phyloP scores from a whole-genome alignment of 64 coral and sea anemone species.

The Montipora capricornis region DNA sequence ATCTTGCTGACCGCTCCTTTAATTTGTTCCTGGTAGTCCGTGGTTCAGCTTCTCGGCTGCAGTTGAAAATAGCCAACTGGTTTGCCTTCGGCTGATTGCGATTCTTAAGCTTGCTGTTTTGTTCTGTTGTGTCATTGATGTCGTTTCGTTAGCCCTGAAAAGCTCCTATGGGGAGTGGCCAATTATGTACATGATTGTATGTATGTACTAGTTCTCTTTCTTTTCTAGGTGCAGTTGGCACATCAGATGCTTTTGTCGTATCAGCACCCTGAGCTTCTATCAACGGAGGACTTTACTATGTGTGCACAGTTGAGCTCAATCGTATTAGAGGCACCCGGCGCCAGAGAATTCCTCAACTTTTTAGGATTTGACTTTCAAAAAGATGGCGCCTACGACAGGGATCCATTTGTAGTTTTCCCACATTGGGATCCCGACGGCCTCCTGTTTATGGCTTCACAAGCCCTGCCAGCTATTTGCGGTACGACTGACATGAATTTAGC shows the following conservation, averaged over 20 bases:
- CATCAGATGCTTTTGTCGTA: conserved; percentile 76
- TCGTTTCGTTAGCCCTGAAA: too few relatives aligned
- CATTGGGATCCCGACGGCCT: conserved; percentile 90
- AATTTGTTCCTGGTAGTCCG: too few relatives aligned
- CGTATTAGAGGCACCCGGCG: conserved; percentile 58
- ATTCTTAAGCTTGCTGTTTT: too few relatives aligned
- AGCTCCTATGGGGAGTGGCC: too few relatives aligned
- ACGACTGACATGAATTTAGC: not conserved
- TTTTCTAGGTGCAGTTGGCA: conserved; percentile 55
- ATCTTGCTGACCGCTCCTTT: too few relatives aligned
- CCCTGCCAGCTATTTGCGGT: conserved; percentile 79
- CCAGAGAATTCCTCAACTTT: conserved; percentile 61
- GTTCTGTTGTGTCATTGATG: too few relatives aligned
- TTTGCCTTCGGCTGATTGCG: too few relatives aligned
- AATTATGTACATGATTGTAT: too few relatives aligned
- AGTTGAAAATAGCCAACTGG: too few relatives aligned
- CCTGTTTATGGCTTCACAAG: conserved; percentile 53
- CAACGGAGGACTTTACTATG: conserved; percentile 74
- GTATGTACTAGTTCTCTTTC: not conserved
- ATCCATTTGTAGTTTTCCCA: conserved; percentile 88
- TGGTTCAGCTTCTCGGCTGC: too few relatives aligned
- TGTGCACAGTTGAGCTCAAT: conserved; percentile 78
- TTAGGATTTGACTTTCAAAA: conserved; percentile 91
- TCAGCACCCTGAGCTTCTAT: conserved; percentile 43
- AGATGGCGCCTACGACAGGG: conserved; percentile 59